Evolutionary conservation across 2,888 invertebrate species (phyloP).

Genomic region (Thyatira batis): DNA sequence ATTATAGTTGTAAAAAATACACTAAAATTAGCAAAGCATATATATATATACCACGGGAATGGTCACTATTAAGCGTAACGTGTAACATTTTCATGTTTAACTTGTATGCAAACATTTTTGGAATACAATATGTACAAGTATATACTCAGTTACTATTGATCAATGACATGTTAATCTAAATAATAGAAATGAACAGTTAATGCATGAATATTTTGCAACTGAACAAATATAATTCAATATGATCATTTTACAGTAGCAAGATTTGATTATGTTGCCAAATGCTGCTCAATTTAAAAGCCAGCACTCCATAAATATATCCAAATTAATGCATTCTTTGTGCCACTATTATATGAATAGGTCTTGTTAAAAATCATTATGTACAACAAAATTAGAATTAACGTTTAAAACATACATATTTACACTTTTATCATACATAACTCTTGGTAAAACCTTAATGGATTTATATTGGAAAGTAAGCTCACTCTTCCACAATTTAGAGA

Average conservation of each 20-base stretch:
- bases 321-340: neutral
- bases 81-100: neutral
- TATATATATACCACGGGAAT: neutral
- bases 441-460: neutral
- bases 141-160: neutral
- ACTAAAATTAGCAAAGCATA: neutral
- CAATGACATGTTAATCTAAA: too few species aligned
- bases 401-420: constrained; percentile 2
- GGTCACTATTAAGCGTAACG: neutral
- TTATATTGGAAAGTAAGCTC: neutral
- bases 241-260: neutral
- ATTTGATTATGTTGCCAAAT: neutral
- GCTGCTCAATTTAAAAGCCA: neutral
- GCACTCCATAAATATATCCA: neutral
- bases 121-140: neutral
- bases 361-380: constrained; percentile 18
- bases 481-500: neutral
- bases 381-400: constrained; percentile 39
- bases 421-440: constrained; percentile 9
- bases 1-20: neutral
- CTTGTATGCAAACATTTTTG: neutral
- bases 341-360: neutral
- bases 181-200: too few species aligned
- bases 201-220: neutral
- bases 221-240: neutral